A percentile compares a stretch with the other conserved stretches of the same genome.
Evolutionary conservation across 1,140 invertebrate species (phyloP).

Genomic region (Drosophila eugracilis): DNA sequence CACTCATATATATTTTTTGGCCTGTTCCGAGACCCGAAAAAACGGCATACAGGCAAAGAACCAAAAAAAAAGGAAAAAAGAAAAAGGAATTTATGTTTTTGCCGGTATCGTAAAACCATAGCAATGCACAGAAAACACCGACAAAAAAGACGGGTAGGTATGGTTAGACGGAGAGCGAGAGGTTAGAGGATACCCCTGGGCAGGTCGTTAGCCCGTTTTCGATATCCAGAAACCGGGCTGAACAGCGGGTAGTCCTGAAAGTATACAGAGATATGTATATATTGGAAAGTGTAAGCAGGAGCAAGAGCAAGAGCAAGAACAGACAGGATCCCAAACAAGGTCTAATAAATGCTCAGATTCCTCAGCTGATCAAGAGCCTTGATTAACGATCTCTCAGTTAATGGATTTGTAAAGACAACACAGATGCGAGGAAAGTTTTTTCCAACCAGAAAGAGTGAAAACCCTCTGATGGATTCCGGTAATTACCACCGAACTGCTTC

Average conservation of each 20-base stretch:
- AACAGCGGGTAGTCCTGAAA: constrained; percentile 61
- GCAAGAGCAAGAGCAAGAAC: constrained; percentile 35
- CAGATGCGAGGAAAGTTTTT: constrained; percentile 27
- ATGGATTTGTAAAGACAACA: constrained; percentile 24
- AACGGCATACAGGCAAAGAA: constrained; percentile 47
- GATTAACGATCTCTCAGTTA: constrained; percentile 23
- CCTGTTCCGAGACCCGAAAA: constrained; percentile 21
- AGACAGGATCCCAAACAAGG: constrained; percentile 27
- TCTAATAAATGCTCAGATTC: constrained; percentile 27
- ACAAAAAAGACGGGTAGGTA: constrained; percentile 2
- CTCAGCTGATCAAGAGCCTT: constrained; percentile 18
- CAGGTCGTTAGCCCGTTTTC: constrained; percentile 63
- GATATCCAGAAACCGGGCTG: constrained; percentile 25
- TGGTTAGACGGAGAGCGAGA: constrained; percentile 9
- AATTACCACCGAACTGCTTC: constrained; percentile 4
- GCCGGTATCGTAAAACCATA: constrained; percentile 75
- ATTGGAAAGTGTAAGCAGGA: constrained; percentile 18
- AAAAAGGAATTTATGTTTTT: constrained; percentile 56
- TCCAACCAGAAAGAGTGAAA: constrained; percentile 14
- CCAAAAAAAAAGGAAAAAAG: too few species aligned
- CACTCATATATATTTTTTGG: constrained; percentile 56
- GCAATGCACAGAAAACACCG: constrained; percentile 63
- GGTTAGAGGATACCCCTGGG: constrained; percentile 41
- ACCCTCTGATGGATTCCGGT: constrained; percentile 19
- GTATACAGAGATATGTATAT: not conserved